These are phyloP conservation scores for Acyrthosiphon pisum DNA, from an alignment of 1,140 invertebrate species.

Conservation along the genomic window DNA sequence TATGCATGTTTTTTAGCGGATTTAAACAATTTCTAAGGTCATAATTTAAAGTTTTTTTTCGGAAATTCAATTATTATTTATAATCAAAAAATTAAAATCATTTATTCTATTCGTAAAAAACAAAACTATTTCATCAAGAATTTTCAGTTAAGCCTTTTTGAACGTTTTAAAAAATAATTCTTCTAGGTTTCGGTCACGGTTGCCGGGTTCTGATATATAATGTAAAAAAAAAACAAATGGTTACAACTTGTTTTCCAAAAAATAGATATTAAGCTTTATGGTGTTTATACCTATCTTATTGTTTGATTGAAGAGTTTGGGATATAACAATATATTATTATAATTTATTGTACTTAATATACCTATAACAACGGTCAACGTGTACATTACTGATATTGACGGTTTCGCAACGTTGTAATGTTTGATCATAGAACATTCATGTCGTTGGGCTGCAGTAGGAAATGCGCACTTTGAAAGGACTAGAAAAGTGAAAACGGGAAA, in stretches of 20 bases:
- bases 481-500: conserved; percentile 25
- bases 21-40: not conserved
- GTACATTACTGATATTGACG: not conserved
- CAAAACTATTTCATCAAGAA: not conserved
- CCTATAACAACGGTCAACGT: no score
- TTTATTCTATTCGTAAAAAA: not conserved
- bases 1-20: not conserved
- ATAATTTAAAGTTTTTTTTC: not conserved
- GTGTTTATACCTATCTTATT: no score
- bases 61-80: not conserved
- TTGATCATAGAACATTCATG: not conserved
- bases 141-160: not conserved
- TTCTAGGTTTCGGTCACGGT: not conserved
- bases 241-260: not conserved
- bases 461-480: not conserved
- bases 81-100: not conserved
- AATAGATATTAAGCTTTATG: not conserved
- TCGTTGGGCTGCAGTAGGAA: not conserved
- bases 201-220: not conserved
- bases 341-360: no score
- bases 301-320: no score
- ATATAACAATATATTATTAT: no score
- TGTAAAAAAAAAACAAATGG: not conserved
- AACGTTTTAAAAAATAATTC: not conserved
- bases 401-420: not conserved